A percentile compares a stretch with the other conserved stretches of the same genome.
Conservation (phyloP, 2,113 vertebrate genomes). For the Ceyx melanurus region DNA sequence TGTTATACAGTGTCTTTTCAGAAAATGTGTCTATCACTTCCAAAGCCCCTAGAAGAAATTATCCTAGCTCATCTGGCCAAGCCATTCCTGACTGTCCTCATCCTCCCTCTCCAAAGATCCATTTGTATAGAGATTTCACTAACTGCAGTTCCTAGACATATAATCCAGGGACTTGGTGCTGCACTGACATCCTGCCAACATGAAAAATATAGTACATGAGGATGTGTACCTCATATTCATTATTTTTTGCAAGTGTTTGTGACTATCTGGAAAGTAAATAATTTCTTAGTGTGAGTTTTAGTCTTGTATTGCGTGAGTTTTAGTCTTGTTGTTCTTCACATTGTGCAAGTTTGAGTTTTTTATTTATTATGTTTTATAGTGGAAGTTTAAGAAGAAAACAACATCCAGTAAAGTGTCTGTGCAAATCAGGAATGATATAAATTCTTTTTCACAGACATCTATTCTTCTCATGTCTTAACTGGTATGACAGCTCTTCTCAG, state of each 20-base stretch:
- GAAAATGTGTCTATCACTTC: neutral
- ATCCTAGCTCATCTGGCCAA: fast-evolving
- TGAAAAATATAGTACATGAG: neutral
- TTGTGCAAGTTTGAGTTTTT: neutral
- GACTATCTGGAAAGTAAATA: neutral
- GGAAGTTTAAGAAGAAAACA: neutral
- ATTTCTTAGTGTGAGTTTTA: neutral
- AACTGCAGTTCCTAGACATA: neutral
- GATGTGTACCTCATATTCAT: fast-evolving
- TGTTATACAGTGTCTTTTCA: neutral
- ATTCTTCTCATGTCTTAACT: neutral
- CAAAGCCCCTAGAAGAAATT: neutral
- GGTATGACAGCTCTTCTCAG: neutral
- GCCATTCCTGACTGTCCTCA: neutral
- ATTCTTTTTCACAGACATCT: neutral
- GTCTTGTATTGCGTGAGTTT: neutral
- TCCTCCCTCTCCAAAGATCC: neutral
- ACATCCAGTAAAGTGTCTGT: neutral
- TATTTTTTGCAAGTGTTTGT: neutral
- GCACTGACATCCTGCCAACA: neutral
- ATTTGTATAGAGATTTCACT: neutral
- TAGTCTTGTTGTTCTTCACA: neutral
- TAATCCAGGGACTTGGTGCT: fast-evolving
- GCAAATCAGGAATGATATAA: neutral
- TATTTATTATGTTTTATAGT: neutral